phyloP scores from a whole-genome alignment of 2,113 vertebrate genomes.

The Tachysurus vachellii region DNA sequence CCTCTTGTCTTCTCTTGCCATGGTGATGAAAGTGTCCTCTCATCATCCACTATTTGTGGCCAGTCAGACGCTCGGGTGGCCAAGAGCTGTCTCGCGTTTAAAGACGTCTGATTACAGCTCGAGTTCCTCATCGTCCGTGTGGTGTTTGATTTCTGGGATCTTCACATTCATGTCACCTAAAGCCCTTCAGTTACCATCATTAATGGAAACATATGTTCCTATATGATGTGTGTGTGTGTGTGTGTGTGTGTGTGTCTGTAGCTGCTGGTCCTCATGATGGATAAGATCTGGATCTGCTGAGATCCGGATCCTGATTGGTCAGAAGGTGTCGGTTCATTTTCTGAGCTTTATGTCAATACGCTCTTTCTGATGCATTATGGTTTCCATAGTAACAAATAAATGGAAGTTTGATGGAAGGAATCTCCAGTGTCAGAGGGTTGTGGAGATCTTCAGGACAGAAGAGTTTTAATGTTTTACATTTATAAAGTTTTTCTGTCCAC shows the following conservation, averaged over 20 bases:
- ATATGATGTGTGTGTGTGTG: neutral
- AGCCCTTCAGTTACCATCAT: neutral
- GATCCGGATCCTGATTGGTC: neutral
- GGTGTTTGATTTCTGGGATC: neutral
- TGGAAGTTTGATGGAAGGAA: neutral
- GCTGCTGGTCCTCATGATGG: neutral
- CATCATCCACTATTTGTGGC: conserved; percentile 4
- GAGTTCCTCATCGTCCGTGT: neutral
- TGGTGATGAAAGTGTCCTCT: neutral
- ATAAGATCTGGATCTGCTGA: neutral
- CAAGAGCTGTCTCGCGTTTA: neutral
- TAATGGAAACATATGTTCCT: neutral
- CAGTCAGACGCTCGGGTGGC: neutral
- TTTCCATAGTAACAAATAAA: neutral
- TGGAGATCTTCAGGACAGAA: neutral
- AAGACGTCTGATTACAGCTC: neutral
- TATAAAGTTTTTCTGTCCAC: conserved; percentile 18
- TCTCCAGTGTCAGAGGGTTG: neutral
- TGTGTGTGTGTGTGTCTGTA: neutral
- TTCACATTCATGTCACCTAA: neutral
- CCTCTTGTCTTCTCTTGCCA: neutral
- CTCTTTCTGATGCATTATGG: no score
- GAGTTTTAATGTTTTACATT: neutral
- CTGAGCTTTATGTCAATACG: neutral
- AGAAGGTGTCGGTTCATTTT: neutral